Evolutionary conservation across 2,888 invertebrate genomes (phyloP), one percentile per base, ranked within the genome.

Genomic region (Taenaris catops): DNA sequence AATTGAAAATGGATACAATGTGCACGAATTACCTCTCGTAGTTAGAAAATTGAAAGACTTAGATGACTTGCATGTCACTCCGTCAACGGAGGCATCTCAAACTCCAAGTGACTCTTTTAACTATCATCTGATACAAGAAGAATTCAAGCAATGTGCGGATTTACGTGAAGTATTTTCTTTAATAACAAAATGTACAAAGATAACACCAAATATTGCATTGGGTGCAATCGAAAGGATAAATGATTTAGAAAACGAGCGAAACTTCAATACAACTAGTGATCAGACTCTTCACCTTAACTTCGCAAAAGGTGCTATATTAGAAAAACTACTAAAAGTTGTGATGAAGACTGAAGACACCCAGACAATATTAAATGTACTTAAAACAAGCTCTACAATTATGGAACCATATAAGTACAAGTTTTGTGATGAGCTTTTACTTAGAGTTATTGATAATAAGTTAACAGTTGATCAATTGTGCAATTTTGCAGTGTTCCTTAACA

Each of bases 1-100:
- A 25, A 72, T 91, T 33, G 92, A 93, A 70, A 91, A 91, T 59
- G 92, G 92, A 2, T 69, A 81, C n/a, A 86, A 88, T 34, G 91
- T 93, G 9, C 89, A 91, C 51, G 93, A 93, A 61, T 76, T 93
- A 26, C 92, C 92, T 1, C 73, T 91, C 6, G 87, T 92, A 31
- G 88, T 93, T 11, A 81, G 89, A 34, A 88, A 76, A 58, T 54
- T 87, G 16, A 80, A 69, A 52, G 71, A 88, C 46, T 50, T 89
- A 16, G 53, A 67, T 3, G 68, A 70, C 14, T 57, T 79, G 2
- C 61, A 67, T 2, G 55, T 63, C n/a, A 53, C 57, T 34, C 50
- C 58, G 1, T 28, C 47, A 8, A 38, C 51, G 12, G 62, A 60
- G 33, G 24, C 41, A 2, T 34, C 52, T n/a, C 53, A 46, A 34